Evolutionary conservation across 2,888 invertebrate genomes (phyloP).

Genomic region (Lochmaea capreae): DNA sequence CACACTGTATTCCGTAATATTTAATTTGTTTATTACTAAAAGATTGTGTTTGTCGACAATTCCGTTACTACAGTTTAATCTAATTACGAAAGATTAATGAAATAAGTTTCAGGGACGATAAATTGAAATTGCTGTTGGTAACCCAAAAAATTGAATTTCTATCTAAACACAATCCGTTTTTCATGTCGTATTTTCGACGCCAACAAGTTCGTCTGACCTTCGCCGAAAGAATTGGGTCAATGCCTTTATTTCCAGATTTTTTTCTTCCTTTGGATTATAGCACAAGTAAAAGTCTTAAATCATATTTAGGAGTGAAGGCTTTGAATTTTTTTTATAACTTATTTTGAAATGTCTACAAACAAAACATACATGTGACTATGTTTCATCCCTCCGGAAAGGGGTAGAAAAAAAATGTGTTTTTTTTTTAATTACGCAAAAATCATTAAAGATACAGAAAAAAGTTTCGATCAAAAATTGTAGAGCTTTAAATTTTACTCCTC

Average conservation of each 20-base stretch:
- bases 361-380: too few species aligned
- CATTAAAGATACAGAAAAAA: too few species aligned
- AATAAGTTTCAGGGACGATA: constrained; percentile 1
- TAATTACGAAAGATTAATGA: neutral
- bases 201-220: constrained; percentile 14
- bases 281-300: too few species aligned
- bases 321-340: too few species aligned
- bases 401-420: too few species aligned
- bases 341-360: too few species aligned
- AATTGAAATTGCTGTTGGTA: neutral
- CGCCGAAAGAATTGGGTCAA: neutral
- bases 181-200: constrained; percentile 3
- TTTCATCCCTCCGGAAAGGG: too few species aligned
- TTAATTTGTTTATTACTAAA: neutral
- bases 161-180: neutral
- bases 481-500: too few species aligned
- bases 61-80: neutral
- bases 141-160: constrained; percentile 7
- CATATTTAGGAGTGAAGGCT: too few species aligned
- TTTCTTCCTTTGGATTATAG: neutral
- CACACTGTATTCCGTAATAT: too few species aligned
- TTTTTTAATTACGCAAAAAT: too few species aligned
- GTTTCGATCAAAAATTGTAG: too few species aligned
- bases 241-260: neutral
- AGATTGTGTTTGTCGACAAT: neutral